Conservation (phyloP, 1,140 invertebrate genomes). For the Myzus persicae region DNA sequence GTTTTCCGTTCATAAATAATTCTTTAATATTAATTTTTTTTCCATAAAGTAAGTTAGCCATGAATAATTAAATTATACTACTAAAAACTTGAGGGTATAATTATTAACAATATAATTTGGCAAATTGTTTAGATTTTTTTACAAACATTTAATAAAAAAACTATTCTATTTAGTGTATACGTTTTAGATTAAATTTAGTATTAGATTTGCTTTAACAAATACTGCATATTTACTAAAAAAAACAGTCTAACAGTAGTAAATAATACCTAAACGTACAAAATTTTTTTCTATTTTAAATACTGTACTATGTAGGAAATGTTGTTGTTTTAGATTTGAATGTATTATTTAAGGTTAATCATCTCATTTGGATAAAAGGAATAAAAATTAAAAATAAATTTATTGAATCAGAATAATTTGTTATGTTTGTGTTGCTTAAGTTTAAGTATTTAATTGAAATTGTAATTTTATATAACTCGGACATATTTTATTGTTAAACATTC, state of each 20-base stretch:
- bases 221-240: neutral
- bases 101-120: too few relatives aligned
- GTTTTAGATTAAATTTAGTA: neutral
- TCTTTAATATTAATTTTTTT: too few relatives aligned
- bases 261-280: neutral
- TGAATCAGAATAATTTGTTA: neutral
- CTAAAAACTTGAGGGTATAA: too few relatives aligned
- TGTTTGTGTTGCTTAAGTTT: neutral
- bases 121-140: too few relatives aligned
- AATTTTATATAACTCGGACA: neutral
- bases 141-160: too few relatives aligned
- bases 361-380: neutral
- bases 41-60: neutral
- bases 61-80: neutral
- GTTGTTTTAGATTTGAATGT: neutral
- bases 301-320: neutral
- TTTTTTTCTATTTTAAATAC: neutral
- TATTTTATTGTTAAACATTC: neutral
- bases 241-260: neutral
- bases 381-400: neutral
- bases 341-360: neutral
- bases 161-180: neutral
- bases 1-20: too few relatives aligned
- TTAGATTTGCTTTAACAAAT: neutral
- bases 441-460: neutral